A percentile compares a stretch with the other conserved stretches of the same genome.
Evolutionary conservation across 2,113 vertebrate species (phyloP).

Genomic region (Pseudopipra pipra): DNA sequence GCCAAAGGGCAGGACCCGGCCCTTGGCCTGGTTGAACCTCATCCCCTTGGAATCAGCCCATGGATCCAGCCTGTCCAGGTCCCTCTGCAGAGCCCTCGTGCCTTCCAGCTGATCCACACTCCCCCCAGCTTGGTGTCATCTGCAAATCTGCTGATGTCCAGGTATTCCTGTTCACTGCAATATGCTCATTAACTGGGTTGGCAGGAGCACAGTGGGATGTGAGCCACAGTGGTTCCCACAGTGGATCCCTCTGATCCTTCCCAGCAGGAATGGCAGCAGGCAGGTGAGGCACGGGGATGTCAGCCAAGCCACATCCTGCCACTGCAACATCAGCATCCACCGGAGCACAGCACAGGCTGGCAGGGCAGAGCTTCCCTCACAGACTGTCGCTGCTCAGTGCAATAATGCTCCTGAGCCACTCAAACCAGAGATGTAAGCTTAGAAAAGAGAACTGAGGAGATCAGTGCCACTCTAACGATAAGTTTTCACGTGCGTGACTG

Average conservation of each 20-base stretch:
- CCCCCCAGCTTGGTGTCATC: too few relatives aligned
- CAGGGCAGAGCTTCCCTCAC: not conserved
- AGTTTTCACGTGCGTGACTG: not conserved
- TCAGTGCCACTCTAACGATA: not conserved
- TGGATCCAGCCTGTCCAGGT: too few relatives aligned
- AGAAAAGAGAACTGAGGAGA: not conserved
- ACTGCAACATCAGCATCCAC: fast-evolving
- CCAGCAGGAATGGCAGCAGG: fast-evolving
- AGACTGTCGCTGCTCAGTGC: fast-evolving
- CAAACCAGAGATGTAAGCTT: not conserved
- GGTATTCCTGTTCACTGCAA: fast-evolving
- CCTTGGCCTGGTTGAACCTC: too few relatives aligned
- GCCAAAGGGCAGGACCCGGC: too few relatives aligned
- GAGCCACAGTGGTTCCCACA: fast-evolving
- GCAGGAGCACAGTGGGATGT: fast-evolving
- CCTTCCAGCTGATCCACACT: too few relatives aligned
- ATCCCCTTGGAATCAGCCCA: too few relatives aligned
- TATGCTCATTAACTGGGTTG: not conserved
- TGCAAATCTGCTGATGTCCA: not conserved
- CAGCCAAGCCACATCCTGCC: not conserved
- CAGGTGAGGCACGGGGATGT: not conserved
- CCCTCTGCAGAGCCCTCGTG: too few relatives aligned
- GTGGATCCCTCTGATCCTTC: fast-evolving
- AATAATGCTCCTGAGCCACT: fast-evolving
- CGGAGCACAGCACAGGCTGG: not conserved